Base-by-base conservation (phyloP, 2,797 vertebrate species). In the Hyperoplus lanceolatus region DNA sequence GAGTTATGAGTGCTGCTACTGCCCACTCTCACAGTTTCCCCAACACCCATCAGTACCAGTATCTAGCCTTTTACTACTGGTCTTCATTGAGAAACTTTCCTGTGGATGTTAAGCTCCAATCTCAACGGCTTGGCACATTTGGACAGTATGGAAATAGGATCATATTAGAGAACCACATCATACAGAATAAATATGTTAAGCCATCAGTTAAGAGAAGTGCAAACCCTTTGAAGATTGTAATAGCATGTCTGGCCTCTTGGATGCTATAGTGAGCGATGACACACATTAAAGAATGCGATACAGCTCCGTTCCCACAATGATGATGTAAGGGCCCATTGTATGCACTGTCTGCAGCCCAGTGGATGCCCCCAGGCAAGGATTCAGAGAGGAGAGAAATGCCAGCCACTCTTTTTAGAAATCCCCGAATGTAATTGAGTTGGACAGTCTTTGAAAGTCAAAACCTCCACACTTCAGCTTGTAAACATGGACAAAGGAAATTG, bases 361-460 rank as follows among this genome's bases (percentile, higher is more conserved):
- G 65, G 59, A 64, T 13, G 81, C 86, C 78, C 29, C 58, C 41
- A 79, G 87, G 88, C 89, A 86, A 90, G 83, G 81, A 84, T 90
- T 89, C 86, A 69, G 81, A 76, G 55, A 89, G 86, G 81, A 86
- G 81, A 86, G 87, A 89, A 88, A 87, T 68, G 87, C 86, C 87
- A 82, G 76, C 77, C 77, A 72, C 67, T 77, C 77, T 83, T 85
- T 67, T 85, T 67, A 60, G 60, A 81, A 81, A 83, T 81, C 77
- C 77, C 62, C 71, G 70, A 80, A 83, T 86, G 73, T 80, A 83
- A 82, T 77, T 54, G 77, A 80, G 70, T 85, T 64, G 68, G 79
- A 68, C 72, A 71, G 81, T 63, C 16, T 68, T 62, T 85, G 79
- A 84, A 85, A 88, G 84, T 82, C 79, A 14, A 80, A 80, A 72